These are phyloP conservation scores for Gryllus bimaculatus DNA, from an alignment of 1,140 invertebrate genomes.

Conservation along the genomic window DNA sequence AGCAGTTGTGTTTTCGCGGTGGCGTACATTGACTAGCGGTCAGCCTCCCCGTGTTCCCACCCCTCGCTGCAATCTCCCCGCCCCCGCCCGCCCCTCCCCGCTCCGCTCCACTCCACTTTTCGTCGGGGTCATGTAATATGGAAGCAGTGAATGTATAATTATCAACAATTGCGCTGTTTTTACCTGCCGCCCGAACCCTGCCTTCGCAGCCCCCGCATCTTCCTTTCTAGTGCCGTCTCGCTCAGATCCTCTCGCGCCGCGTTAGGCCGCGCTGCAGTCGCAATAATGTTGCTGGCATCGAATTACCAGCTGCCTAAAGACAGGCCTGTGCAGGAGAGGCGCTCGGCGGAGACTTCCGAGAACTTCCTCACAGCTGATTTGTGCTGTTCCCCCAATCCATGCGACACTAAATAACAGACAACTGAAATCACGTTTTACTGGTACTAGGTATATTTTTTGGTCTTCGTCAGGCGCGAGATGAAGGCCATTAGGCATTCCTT, in stretches of 20 bases:
- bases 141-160: background rate
- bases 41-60: background rate
- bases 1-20: background rate
- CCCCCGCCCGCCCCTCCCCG: too few relatives aligned
- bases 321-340: background rate
- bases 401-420: too few relatives aligned
- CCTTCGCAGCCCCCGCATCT: background rate
- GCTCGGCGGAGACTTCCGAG: too few relatives aligned
- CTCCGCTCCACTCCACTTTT: background rate
- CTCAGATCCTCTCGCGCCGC: too few relatives aligned
- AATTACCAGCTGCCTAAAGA: background rate
- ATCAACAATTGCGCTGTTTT: background rate
- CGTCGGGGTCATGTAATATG: background rate
- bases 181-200: background rate
- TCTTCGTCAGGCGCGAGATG: too few relatives aligned
- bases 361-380: too few relatives aligned
- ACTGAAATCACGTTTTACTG: too few relatives aligned
- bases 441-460: too few relatives aligned
- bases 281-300: constrained; percentile 1
- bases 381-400: too few relatives aligned
- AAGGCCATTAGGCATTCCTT: too few relatives aligned
- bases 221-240: background rate
- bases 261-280: background rate
- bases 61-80: background rate
- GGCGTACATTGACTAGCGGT: background rate